Evolutionary conservation across 1,140 invertebrate genomes (phyloP), one percentile per base, ranked within the genome.

Genomic region (Drosophila nikananu): DNA sequence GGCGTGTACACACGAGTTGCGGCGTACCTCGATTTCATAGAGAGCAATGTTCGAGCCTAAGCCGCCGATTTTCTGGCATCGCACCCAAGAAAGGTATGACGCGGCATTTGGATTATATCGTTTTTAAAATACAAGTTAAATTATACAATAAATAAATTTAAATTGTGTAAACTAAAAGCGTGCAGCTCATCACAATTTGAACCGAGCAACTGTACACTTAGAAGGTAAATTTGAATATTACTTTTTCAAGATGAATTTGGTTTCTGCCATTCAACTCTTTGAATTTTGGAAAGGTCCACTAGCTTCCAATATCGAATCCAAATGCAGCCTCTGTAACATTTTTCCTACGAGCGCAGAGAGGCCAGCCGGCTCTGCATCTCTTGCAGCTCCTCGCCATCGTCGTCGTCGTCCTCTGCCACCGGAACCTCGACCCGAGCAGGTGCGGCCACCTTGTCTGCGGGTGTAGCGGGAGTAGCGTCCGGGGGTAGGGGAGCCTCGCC

Each of bases 401-500:
- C 84, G 10, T 94, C 94, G 10, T 80, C 93, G 10, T 93, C 93
- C 15, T 89, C 84, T 9, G 54, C 91, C 46, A 87, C 77, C n/a
- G 93, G 71, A 10, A 71, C 83, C 55, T 60, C 58, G 52, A 80
- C 63, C 1, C 62, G 44, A 9, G 67, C n/a, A 3, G 77, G 70
- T 10, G 66, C 32, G 76, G 68, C 95, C 94, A 72, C 94, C 94
- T 44, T 95, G 94, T 92, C 86, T 3, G 94, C 94, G 5, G 95
- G 95, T 3, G 95, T 95, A 46, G 95, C 94, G 5, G 95, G 95
- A 5, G 95, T 95, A 42, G 95, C 94, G 46, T 95, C 94, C 10
- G 96, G 96, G 10, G 96, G 96, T 25, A 96, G 95, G 1, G 97
- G 97, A 21, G 98, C 98, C 93, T 97, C 97, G 32, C 98, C 98